Conservation (phyloP, 2,888 invertebrate species). For the Campoplex nolae region DNA sequence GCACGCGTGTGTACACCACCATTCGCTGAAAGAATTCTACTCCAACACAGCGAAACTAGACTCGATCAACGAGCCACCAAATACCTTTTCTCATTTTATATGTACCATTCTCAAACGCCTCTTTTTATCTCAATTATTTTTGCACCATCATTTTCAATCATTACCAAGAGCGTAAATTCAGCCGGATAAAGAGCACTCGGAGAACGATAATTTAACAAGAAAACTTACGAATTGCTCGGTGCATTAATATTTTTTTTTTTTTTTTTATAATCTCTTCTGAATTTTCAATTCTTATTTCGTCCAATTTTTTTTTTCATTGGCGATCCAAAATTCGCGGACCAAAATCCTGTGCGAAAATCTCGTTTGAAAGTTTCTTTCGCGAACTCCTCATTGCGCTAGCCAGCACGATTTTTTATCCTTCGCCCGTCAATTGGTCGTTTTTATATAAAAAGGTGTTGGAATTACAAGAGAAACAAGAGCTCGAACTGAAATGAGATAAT, state of each 20-base stretch:
- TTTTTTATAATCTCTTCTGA: too few species aligned
- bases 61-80: background rate
- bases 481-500: slow-evolving; percentile 55
- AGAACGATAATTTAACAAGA: background rate
- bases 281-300: background rate
- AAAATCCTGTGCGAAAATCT: too few species aligned
- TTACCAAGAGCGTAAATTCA: slow-evolving; percentile 2
- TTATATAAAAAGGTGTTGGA: slow-evolving; percentile 22
- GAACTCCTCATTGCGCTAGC: background rate
- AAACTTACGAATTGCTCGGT: background rate
- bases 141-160: slow-evolving; percentile 16
- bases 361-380: background rate
- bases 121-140: slow-evolving; percentile 3
- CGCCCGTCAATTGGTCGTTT: background rate
- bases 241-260: background rate
- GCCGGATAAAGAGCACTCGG: background rate
- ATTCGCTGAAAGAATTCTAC: background rate
- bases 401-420: background rate
- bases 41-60: background rate
- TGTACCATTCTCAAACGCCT: background rate
- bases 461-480: slow-evolving; percentile 54
- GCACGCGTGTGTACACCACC: slow-evolving; percentile 2
- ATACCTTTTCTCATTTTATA: background rate
- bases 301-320: too few species aligned
- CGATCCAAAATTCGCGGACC: too few species aligned